A percentile compares a stretch with the other conserved stretches of the same genome.
phyloP scores from a whole-genome alignment of 2,797 vertebrate species.

The Siniperca scherzeri region DNA sequence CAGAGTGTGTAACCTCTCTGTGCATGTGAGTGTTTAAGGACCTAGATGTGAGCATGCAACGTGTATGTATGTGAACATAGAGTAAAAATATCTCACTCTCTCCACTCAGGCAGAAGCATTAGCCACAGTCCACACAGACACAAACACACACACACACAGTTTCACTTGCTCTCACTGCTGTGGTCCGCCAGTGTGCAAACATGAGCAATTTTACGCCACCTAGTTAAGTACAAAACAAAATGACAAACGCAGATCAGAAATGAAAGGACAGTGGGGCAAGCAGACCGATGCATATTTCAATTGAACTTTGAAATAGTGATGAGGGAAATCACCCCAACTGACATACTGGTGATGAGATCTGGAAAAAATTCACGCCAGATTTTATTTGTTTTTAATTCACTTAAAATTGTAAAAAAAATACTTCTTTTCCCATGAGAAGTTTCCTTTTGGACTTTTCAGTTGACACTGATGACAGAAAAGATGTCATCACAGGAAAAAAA shows the following conservation, averaged over 20 bases:
- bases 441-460: neutral
- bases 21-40: conserved; percentile 25
- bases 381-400: neutral
- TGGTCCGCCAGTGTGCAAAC: conserved; percentile 59
- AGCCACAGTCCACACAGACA: conserved; percentile 37
- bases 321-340: neutral
- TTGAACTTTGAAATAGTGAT: conserved; percentile 7
- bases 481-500: neutral
- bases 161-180: conserved; percentile 42
- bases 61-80: conserved; percentile 46
- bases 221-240: conserved; percentile 61
- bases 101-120: conserved; percentile 71
- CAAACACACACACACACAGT: conserved; percentile 36
- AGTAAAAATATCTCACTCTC: conserved; percentile 77
- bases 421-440: neutral
- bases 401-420: neutral
- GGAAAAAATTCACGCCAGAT: neutral
- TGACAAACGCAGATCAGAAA: conserved; percentile 26
- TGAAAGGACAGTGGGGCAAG: conserved; percentile 4
- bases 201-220: conserved; percentile 65
- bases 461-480: neutral
- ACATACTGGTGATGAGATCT: neutral
- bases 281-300: conserved; percentile 19
- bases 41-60: conserved; percentile 37
- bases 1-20: conserved; percentile 22